Percentiles rank a stretch among this genome's conserved stretches.
phyloP scores from a whole-genome alignment of 1,140 invertebrate genomes.

The Cherax destructor region DNA sequence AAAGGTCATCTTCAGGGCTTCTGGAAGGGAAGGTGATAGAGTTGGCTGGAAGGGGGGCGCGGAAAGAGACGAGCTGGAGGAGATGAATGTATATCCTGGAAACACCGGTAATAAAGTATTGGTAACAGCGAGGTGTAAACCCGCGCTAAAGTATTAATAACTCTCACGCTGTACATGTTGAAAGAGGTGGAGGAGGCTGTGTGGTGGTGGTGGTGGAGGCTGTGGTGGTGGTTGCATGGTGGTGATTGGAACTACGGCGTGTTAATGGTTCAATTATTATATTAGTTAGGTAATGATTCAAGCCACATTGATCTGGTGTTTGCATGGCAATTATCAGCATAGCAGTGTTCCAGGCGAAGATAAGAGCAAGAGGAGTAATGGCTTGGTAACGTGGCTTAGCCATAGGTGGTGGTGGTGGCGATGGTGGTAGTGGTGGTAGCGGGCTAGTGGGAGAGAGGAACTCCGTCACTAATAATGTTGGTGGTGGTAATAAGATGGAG shows the following conservation, averaged over 20 bases:
- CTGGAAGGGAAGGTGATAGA: not conserved
- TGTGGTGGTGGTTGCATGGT: not conserved
- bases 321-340: no score
- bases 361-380: no score
- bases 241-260: not conserved
- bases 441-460: not conserved
- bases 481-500: slow-evolving; percentile 65
- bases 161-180: slow-evolving; percentile 36
- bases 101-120: slow-evolving; percentile 30
- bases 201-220: not conserved
- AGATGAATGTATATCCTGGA: slow-evolving; percentile 32
- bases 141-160: slow-evolving; percentile 39
- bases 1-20: no score
- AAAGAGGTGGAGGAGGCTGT: not conserved
- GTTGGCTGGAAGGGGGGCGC: not conserved
- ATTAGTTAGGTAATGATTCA: no score
- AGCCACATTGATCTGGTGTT: no score
- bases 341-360: no score
- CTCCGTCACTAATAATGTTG: slow-evolving; percentile 53
- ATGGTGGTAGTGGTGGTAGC: not conserved
- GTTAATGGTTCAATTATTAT: no score
- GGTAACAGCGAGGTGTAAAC: slow-evolving; percentile 37
- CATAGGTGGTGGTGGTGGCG: not conserved
- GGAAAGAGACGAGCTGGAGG: slow-evolving; percentile 22
- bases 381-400: not conserved